Evolutionary conservation across 2,888 invertebrate genomes (phyloP).

Genomic region (Cancer borealis): DNA sequence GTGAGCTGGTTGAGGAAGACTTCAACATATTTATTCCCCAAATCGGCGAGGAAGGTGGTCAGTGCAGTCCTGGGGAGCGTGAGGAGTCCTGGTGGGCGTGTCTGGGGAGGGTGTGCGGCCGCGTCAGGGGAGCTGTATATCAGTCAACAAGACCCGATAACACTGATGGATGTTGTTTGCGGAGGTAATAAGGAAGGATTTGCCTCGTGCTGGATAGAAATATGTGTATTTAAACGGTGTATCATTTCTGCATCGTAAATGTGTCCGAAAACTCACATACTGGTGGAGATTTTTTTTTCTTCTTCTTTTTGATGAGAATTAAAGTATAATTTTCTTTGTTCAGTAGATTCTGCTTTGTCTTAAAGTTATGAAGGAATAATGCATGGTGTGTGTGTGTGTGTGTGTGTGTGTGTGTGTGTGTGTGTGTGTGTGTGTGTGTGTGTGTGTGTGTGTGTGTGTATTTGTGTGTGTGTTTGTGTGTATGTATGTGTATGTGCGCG

Average conservation of each 20-base stretch:
- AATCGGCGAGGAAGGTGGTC: background rate
- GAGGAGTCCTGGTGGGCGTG: background rate
- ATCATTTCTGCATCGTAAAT: background rate
- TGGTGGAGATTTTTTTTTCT: background rate
- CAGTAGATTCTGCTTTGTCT: background rate
- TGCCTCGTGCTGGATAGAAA: conserved; percentile 28
- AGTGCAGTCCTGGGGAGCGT: background rate
- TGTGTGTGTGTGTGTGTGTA: conserved; percentile 50
- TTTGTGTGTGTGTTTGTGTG: conserved; percentile 50
- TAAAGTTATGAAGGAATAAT: background rate
- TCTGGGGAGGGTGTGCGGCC: conserved; percentile 2
- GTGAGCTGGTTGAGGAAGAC: background rate
- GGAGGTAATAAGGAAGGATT: conserved; percentile 37
- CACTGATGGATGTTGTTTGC: conserved; percentile 50
- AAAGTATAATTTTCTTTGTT: conserved; percentile 23
- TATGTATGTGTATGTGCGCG: conserved; percentile 40
- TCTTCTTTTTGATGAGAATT: background rate
- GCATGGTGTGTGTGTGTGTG: conserved; percentile 35
- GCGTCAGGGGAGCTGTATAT: conserved; percentile 52
- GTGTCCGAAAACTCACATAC: background rate
- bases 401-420: conserved; percentile 35
- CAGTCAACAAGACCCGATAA: conserved; percentile 39
- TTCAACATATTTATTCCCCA: background rate
- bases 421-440: conserved; percentile 48
- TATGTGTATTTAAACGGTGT: conserved; percentile 42